Base-by-base conservation (phyloP, 2,113 vertebrate genomes). In the Microtus oregoni region DNA sequence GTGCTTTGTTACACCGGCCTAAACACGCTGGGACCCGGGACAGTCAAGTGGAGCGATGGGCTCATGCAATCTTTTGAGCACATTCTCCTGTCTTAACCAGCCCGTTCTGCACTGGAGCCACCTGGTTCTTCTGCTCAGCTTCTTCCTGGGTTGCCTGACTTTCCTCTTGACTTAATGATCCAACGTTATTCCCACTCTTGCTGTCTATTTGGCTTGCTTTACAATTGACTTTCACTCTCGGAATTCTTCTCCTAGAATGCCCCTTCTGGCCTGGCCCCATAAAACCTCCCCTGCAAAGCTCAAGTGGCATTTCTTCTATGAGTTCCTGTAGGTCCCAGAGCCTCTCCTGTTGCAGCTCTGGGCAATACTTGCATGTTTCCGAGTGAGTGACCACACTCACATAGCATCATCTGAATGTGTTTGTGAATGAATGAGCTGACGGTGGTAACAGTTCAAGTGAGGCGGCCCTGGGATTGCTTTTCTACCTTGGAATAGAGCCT, bases 81-180 rank as follows among this genome's bases (percentile, higher is more conserved):
- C 26, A 22, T 4, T 3, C 26, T 32, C 58, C 35, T 28, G 28
- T 11, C 65, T 24, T 20, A 41, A 7, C 55, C 75, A 5, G 11
- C 7, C 3, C 0, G 41, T 2, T 22, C 28, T 14, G 8, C 6
- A 12, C 41, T 44, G 72, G n/a, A 15, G 26, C 38, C 4, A 19
- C 3, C 17, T 72, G 3, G 19, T 67, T 58, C 81, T 19, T 81
- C 35, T n/a, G 14, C 32, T 22, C 35, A n/a, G 10, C 7, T 81
- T 32, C 75, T 38, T 35, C 30, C n/a, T 8, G 78, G 7, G 11
- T 68, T 78, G 19, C 8, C 17, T 61, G 47, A 22, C 47, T 50
- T 0, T 2, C 17, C 24, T 44, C 22, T 20, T 72, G 12, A 24
- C 38, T 38, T 24, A 47, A 73, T 2, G 20, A 19, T 50, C 3